A percentile compares a stretch with the other conserved stretches of the same genome.
Conservation (phyloP, 37 sponge, comb jelly and placozoan species). For the Spongilla lacustris region DNA sequence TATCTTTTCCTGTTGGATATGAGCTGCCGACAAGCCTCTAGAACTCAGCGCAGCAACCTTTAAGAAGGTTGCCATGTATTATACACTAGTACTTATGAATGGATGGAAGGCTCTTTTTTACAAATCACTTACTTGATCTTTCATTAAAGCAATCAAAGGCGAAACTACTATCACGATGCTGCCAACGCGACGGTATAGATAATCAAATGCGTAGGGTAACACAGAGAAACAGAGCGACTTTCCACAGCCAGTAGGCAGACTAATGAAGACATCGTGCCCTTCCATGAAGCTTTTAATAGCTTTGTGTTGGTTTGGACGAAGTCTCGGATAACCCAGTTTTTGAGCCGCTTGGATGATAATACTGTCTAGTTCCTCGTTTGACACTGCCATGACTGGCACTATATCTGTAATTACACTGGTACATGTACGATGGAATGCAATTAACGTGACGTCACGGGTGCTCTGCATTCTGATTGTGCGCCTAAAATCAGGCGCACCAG, state of each 20-base stretch:
- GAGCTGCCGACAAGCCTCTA: no score
- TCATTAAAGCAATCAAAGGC: constrained; percentile 18
- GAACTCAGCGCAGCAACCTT: no score
- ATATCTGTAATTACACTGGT: no score
- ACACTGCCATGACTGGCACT: no score
- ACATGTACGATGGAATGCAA: no score
- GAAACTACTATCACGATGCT: constrained; percentile 1
- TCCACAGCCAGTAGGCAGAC: constrained; percentile 37
- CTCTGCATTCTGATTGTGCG: no score
- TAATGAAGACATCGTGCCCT: constrained; percentile 28
- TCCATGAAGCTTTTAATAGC: not conserved
- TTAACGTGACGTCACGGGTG: no score
- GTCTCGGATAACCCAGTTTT: no score
- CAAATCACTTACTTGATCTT: constrained; percentile 12
- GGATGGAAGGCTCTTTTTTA: not conserved
- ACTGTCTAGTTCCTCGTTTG: no score
- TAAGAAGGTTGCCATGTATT: not conserved
- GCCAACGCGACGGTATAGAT: not conserved
- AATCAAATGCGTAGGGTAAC: constrained; percentile 7
- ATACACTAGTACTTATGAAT: not conserved
- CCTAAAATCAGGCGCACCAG: no score
- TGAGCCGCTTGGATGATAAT: no score
- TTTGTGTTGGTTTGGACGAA: no score
- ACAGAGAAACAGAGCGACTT: constrained; percentile 34
- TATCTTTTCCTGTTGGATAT: not conserved